Percentiles rank a stretch among this genome's conserved stretches.
phyloP scores from a whole-genome alignment of 1,140 invertebrate genomes.

The Holotrichia oblita region DNA sequence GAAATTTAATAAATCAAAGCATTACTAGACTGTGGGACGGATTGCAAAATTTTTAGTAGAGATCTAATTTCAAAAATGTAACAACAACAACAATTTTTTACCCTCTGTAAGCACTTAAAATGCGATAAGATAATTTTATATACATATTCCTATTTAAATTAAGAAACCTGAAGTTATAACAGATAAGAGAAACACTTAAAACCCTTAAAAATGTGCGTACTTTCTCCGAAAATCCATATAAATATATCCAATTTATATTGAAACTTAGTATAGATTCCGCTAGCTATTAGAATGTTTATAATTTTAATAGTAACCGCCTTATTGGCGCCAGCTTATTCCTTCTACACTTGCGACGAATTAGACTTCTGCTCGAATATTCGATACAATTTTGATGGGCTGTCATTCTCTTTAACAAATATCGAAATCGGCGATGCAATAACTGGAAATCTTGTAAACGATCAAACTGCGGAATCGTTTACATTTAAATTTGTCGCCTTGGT shows the following conservation, averaged over 20 bases:
- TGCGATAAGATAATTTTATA: too few relatives aligned
- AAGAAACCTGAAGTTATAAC: too few relatives aligned
- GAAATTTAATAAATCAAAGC: too few relatives aligned
- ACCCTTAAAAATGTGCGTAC: too few relatives aligned
- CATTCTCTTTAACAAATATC: background rate
- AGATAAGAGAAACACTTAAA: too few relatives aligned
- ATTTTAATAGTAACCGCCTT: background rate
- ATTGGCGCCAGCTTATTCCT: background rate
- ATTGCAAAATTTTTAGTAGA: too few relatives aligned
- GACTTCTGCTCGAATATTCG: constrained; percentile 9
- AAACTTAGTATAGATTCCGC: background rate
- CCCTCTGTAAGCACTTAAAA: too few relatives aligned
- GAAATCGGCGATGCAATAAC: background rate
- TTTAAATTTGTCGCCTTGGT: background rate
- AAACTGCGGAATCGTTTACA: background rate
- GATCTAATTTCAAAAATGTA: too few relatives aligned
- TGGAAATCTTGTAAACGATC: constrained; percentile 1
- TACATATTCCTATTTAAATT: too few relatives aligned
- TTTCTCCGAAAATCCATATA: background rate
- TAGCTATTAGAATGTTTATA: too few relatives aligned
- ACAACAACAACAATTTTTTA: too few relatives aligned
- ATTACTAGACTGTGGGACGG: too few relatives aligned
- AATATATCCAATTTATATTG: background rate
- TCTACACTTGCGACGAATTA: background rate
- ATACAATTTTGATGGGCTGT: background rate